These are phyloP conservation scores for Spialia ferax DNA, from an alignment of 2,888 invertebrate species.

Conservation along the genomic window DNA sequence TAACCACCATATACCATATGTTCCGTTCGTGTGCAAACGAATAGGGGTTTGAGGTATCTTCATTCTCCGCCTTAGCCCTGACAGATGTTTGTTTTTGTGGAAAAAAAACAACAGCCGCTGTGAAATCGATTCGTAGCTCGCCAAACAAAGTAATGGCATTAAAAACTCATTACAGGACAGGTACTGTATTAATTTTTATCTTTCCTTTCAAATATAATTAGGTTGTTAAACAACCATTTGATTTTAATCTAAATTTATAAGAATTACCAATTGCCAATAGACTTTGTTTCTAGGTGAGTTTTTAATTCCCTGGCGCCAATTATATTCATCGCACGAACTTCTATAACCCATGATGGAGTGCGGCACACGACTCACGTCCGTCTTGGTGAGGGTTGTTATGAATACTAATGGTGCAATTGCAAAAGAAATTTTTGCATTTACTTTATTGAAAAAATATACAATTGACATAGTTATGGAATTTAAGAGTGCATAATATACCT, in stretches of 20 bases:
- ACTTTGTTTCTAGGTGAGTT: constrained; percentile 7
- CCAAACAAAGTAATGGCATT: no score
- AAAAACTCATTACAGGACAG: no score
- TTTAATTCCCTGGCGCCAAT: constrained; percentile 34
- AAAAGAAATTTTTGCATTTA: constrained; percentile 40
- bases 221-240: background rate
- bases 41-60: constrained; percentile 17
- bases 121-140: background rate
- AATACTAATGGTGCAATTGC: constrained; percentile 57
- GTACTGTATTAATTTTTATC: no score
- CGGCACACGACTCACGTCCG: constrained; percentile 83
- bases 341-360: constrained; percentile 43
- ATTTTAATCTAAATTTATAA: background rate
- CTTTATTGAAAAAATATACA: background rate
- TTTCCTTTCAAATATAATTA: background rate
- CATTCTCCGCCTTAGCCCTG: background rate
- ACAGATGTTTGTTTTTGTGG: constrained; percentile 13
- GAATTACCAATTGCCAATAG: background rate
- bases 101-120: background rate
- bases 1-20: constrained; percentile 46
- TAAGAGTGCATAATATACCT: no score
- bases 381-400: constrained; percentile 59
- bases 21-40: constrained; percentile 41
- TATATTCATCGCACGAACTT: constrained; percentile 20
- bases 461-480: no score